Evolutionary conservation across 2,797 vertebrate species (phyloP), one percentile per base, ranked within the genome.

Genomic region (Semaprochilodus insignis): DNA sequence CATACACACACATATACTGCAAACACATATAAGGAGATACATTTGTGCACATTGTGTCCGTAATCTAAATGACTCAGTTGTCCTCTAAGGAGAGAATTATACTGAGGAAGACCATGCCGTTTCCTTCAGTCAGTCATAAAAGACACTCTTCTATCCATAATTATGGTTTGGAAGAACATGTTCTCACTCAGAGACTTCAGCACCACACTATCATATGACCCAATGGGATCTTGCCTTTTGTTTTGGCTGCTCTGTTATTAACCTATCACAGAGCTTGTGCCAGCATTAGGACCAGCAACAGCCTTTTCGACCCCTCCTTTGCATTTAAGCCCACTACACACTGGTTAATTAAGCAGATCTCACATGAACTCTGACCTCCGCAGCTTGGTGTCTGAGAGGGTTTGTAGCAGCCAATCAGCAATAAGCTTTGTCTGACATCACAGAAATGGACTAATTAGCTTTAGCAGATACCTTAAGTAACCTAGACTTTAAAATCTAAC

Each of bases 291-390:
- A 59, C 21, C 72, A 55, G 6, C 14, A 66, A 19, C 7, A 8
- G 19, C 54, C 25, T 79, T 31, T 60, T 44, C 19, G 31, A 21
- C 19, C 31, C 52, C 72, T 27, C 52, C 48, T 40, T 25, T 55
- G 36, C 34, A 71, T 77, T 65, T 57, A 27, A 78, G 52, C 57
- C 78, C 54, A 69, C 52, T 23, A n/a, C 77, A 66, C 48, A 83
- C 67, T 69, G 72, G 80, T 69, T 86, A 79, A 86, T 85, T 65
- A 81, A 77, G 66, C 66, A 79, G 78, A 78, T 75, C 73, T 70
- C 57, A 44, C 44, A 51, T 57, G 54, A 85, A 55, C 82, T 76
- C 48, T 81, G 82, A 82, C 80, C 78, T 81, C 51, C 40, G 66
- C 74, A 82, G 73, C 70, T 82, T 76, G 70, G 34, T 34, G 52